Conservation (phyloP, 2,113 vertebrate genomes). For the Cyprinus carpio region DNA sequence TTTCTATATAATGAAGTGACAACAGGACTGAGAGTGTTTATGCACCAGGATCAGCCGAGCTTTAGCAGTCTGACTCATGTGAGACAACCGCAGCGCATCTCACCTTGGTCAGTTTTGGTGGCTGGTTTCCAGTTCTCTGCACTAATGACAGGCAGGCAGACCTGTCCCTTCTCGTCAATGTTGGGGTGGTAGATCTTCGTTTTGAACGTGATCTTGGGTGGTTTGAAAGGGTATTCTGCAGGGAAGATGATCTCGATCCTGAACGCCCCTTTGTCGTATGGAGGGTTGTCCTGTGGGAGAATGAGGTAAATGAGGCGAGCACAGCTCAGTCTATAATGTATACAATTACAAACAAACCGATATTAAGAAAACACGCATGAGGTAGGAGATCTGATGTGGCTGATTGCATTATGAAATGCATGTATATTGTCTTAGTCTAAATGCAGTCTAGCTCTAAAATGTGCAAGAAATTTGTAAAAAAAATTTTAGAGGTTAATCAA, state of each 20-base stretch:
- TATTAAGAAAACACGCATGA: too few species aligned
- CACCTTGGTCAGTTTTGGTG: constrained; percentile 99
- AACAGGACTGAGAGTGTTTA: not conserved
- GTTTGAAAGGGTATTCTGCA: constrained; percentile 98
- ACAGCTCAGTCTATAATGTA: not conserved
- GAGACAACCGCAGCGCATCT: not conserved
- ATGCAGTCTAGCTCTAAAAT: not conserved
- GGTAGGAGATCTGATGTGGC: not conserved
- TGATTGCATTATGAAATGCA: too few species aligned
- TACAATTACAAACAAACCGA: not conserved
- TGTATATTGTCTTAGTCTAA: not conserved
- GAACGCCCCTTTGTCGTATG: constrained; percentile 99
- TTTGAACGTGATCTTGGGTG: constrained; percentile 99
- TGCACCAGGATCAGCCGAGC: not conserved
- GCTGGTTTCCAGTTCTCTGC: constrained; percentile 99
- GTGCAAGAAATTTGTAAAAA: not conserved
- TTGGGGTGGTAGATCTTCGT: constrained; percentile 99
- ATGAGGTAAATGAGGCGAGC: not conserved
- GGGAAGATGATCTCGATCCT: constrained; percentile 99
- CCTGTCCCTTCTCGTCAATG: constrained; percentile 98
- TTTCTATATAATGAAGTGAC: not conserved
- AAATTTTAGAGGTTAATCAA: too few species aligned
- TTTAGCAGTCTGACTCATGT: not conserved
- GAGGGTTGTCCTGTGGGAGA: constrained; percentile 89
- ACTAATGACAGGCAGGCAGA: constrained; percentile 98